Evolutionary conservation across 2,797 vertebrate species (phyloP), one percentile per base, ranked within the genome.

Genomic region (Poecilia velifera): DNA sequence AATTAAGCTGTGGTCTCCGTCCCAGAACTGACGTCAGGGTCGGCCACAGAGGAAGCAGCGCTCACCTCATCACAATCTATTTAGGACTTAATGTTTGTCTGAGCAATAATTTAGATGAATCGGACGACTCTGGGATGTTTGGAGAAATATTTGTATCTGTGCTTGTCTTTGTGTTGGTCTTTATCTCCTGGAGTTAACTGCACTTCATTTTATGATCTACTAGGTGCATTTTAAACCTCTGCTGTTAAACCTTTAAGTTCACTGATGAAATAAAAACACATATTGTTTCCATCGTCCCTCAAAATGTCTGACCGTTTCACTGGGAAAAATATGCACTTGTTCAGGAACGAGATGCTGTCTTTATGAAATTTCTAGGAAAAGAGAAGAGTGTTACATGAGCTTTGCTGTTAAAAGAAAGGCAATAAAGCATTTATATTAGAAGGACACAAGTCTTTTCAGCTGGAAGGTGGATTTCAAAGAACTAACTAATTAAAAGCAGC

Each of bases 1-100:
- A 83, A 82, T 64, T 76, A 84, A 84, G 76, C 77, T 81, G 74
- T 80, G 53, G 64, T 81, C 68, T 75, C 53, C 55, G 45, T 25
- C 73, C 72, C 72, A 84, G 51, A 80, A 76, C 74, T 88, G 82
- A 84, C 16, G 25, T 84, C 73, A 76, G 2, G 46, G 47, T 81
- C 73, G 51, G 71, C 72, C 68, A 31, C 74, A 79, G 74, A 86
- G 82, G 82, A 90, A 88, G 36, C 70, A 41, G 78, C 0, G n/a
- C 59, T 62, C 41, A 77, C n/a, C 22, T 49, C 28, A 18, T 12
- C 76, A 31, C 5, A 78, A 77, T 86, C 86, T 76, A 51, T 76
- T 41, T 81, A 79, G 76, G 81, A 70, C 45, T 76, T 83, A 76
- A 49, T 87, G 57, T 77, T 1, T 77, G 77, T 75, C 62, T 79